Evolutionary conservation across 2,888 invertebrate genomes (phyloP).

Genomic region (Polyommatus icarus): DNA sequence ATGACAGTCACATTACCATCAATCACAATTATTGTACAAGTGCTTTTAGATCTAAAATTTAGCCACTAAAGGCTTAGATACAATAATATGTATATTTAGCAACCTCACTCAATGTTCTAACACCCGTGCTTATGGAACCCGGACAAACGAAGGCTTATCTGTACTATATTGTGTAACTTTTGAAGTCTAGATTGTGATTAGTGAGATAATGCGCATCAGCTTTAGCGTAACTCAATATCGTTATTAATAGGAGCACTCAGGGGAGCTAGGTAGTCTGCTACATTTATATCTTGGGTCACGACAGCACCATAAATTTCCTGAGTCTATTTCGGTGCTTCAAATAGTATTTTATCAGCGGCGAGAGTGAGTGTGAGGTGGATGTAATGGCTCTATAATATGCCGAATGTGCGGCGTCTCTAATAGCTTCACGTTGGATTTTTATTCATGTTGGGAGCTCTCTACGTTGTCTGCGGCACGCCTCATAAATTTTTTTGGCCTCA

Average conservation of each 20-base stretch:
- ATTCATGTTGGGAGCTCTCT: background rate
- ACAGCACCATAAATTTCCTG: conserved; percentile 10
- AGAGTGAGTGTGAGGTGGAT: conserved; percentile 8
- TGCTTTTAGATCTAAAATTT: background rate
- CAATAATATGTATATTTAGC: background rate
- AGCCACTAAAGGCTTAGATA: background rate
- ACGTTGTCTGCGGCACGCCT: background rate
- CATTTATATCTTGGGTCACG: conserved; percentile 4
- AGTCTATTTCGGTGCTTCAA: conserved; percentile 24
- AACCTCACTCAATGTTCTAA: background rate
- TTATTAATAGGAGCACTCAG: background rate
- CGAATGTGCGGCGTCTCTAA: conserved; percentile 15
- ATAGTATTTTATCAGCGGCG: conserved; percentile 17
- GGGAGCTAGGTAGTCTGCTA: background rate
- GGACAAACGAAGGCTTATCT: background rate
- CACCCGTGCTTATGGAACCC: background rate
- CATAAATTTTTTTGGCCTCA: conserved; percentile 7
- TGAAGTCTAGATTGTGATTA: background rate
- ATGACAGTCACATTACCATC: conserved; percentile 18
- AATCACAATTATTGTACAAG: conserved; percentile 16
- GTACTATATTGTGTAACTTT: background rate
- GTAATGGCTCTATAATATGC: conserved; percentile 27
- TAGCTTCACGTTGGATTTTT: conserved; percentile 3
- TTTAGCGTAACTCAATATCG: background rate
- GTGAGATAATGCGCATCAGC: background rate